A percentile compares a stretch with the other conserved stretches of the same genome.
phyloP scores from a whole-genome alignment of 2,797 vertebrate species.

The Acanthopagrus latus region DNA sequence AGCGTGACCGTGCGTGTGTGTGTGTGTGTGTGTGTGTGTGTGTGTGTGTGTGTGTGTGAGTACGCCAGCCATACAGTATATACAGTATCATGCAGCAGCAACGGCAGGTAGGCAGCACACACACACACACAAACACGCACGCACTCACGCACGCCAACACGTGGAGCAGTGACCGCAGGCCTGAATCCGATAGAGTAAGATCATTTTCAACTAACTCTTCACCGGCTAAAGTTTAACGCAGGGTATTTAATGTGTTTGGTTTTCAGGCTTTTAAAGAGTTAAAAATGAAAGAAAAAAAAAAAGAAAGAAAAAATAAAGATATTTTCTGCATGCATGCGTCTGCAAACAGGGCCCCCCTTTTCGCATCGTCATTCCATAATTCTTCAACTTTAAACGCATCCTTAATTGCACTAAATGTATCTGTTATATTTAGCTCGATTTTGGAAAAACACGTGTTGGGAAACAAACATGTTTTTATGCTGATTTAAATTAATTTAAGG shows the following conservation, averaged over 20 bases:
- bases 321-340: constrained; percentile 5
- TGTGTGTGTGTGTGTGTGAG: constrained; percentile 6
- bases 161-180: constrained; percentile 46
- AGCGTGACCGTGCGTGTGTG: constrained; percentile 8
- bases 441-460: neutral
- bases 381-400: neutral
- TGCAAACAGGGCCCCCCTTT: constrained; percentile 4
- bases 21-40: constrained; percentile 2
- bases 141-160: constrained; percentile 1
- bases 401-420: neutral
- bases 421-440: neutral
- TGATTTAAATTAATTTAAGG: neutral
- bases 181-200: constrained; percentile 43
- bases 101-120: constrained; percentile 51
- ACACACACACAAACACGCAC: constrained; percentile 13
- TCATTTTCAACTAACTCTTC: constrained; percentile 16
- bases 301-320: neutral
- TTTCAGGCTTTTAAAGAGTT: neutral
- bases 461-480: neutral
- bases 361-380: neutral
- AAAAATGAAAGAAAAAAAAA: neutral
- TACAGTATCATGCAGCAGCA: constrained; percentile 39
- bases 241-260: constrained; percentile 1
- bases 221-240: neutral
- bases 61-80: constrained; percentile 6